Conservation (phyloP, 2,888 invertebrate species). For the Netelia virgata region DNA sequence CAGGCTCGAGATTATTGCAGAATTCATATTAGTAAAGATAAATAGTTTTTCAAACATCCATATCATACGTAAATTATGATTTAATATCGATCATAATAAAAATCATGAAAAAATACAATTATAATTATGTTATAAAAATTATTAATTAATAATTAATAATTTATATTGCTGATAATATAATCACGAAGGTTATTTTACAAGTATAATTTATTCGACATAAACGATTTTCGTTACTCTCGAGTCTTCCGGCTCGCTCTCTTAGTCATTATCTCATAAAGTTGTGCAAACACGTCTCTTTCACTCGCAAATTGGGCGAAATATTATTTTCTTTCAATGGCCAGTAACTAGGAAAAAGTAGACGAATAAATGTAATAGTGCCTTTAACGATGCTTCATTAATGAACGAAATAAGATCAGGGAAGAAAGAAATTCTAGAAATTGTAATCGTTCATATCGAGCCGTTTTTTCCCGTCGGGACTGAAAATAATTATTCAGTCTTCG, state of each 20-base stretch:
- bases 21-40: constrained; percentile 16
- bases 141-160: too few species aligned
- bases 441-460: neutral
- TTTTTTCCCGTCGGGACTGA: neutral
- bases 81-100: neutral
- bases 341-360: constrained; percentile 18
- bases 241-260: constrained; percentile 64
- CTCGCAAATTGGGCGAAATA: constrained; percentile 19
- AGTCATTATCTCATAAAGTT: constrained; percentile 56
- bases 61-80: too few species aligned
- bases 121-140: neutral
- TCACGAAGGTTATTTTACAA: neutral
- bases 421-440: neutral
- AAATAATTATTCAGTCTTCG: constrained; percentile 5
- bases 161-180: too few species aligned
- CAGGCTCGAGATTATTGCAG: constrained; percentile 56
- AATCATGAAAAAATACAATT: neutral
- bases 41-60: neutral
- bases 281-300: constrained; percentile 21
- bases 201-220: neutral
- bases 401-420: neutral
- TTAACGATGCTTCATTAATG: constrained; percentile 55
- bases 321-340: constrained; percentile 31
- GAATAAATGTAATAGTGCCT: constrained; percentile 61
- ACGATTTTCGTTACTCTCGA: constrained; percentile 28